Percentiles rank a stretch among this genome's conserved stretches.
Evolutionary conservation across 2,113 vertebrate genomes (phyloP).

Genomic region (Elachura formosa): DNA sequence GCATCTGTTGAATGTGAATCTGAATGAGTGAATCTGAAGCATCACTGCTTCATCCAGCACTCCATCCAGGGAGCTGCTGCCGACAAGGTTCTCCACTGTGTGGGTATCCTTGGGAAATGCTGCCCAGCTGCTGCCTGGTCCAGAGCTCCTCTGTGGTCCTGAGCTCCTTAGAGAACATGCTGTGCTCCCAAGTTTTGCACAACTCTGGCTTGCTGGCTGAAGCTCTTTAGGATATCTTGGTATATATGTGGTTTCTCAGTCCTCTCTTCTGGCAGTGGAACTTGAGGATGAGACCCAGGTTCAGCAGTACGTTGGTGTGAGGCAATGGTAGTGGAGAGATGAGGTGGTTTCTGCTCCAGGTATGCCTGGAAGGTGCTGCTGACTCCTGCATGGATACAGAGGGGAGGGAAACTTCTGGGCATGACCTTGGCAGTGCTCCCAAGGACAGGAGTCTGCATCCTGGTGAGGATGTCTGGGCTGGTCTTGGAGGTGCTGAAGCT

Average conservation of each 20-base stretch:
- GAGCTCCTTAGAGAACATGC: background rate
- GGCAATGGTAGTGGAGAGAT: background rate
- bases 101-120: background rate
- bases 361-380: background rate
- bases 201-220: background rate
- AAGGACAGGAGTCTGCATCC: background rate
- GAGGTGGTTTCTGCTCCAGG: background rate
- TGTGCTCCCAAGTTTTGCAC: background rate
- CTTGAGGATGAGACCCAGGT: background rate
- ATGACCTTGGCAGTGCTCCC: background rate
- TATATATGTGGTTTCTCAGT: background rate
- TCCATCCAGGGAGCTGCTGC: background rate
- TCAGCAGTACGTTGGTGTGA: background rate
- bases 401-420: background rate
- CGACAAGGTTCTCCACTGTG: rapidly evolving
- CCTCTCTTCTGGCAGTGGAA: background rate
- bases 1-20: no score
- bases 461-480: background rate
- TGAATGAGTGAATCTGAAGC: no score
- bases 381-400: rapidly evolving
- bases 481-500: background rate
- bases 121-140: background rate
- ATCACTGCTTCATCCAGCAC: background rate
- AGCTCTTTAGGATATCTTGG: background rate
- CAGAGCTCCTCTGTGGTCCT: background rate